Evolutionary conservation across 64 coral and sea anemone species (phyloP), one percentile per base, ranked within the genome.

Genomic region (Montipora cactus): DNA sequence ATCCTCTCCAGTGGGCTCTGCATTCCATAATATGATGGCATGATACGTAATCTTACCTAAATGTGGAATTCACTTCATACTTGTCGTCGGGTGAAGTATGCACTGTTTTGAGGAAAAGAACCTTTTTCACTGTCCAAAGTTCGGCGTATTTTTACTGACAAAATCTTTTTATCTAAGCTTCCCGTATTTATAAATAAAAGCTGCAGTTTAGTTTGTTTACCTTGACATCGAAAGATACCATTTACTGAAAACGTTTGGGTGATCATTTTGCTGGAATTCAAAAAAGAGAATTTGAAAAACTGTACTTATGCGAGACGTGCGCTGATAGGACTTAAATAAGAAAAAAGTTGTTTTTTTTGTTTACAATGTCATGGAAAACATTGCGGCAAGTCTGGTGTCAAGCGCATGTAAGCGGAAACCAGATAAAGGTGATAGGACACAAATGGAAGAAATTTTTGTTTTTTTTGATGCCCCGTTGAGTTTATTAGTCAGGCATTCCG

Each of bases 101-200:
- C 37, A 37, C 66, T 8, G 15, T 18, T 71, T 71, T 67, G 62
- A 48, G 44, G 8, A 85, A 10, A n/a, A 19, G 3, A 4, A 7
- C 44, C 16, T 70, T 85, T 85, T 64, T 58, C 53, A 19, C 2
- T 19, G 64, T 37, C 12, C 61, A 86, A 86, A 8, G 18, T 81
- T 16, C 22, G 3, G 18, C 22, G 28, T 74, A 22, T 3, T 11
- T 76, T 44, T 47, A 16, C 59, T 44, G 18, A 68, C 58, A 67
- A 47, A 84, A 67, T 67, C 1, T 47, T 83, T 67, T 18, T 48
- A 86, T 72, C 66, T 71, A 21, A 86, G n/a, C 7, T 45, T 68
- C 71, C 44, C 45, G 45, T 62, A 50, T 86, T 49, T 71, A 49
- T 86, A 86, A 84, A 72, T 64, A 86, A 86, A 86, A 71, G 44